Evolutionary conservation across 2,113 vertebrate species (phyloP).

Genomic region (Thunnus maccoyii): DNA sequence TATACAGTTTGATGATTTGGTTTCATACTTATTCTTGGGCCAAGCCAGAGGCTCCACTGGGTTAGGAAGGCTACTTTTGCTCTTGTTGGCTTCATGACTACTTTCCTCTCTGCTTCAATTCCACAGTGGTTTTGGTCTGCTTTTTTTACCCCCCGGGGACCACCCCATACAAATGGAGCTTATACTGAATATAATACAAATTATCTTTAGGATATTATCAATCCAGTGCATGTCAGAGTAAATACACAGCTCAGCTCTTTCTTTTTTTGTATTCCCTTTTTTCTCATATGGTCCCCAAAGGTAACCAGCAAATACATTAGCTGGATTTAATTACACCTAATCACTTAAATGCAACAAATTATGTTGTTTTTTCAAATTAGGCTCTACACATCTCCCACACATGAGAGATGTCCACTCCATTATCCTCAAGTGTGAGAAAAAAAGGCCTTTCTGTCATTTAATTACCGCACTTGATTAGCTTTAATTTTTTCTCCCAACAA

Average conservation of each 20-base stretch:
- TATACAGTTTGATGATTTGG: conserved; percentile 46
- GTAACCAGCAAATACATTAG: conserved; percentile 89
- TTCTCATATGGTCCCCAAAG: conserved; percentile 74
- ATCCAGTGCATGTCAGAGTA: conserved; percentile 39
- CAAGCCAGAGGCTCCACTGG: conserved; percentile 62
- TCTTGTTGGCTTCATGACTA: conserved; percentile 45
- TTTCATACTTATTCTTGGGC: conserved; percentile 51
- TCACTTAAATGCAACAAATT: conserved; percentile 92
- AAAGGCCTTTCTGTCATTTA: conserved; percentile 88
- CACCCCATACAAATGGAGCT: not conserved
- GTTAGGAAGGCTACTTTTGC: conserved; percentile 29
- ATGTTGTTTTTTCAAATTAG: conserved; percentile 90
- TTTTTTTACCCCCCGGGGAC: conserved; percentile 31
- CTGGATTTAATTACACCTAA: conserved; percentile 93
- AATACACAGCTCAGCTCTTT: conserved; percentile 30
- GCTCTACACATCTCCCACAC: conserved; percentile 85
- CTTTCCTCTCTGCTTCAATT: conserved; percentile 51
- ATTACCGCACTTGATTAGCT: conserved; percentile 79
- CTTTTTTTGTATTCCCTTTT: not conserved
- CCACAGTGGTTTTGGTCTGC: conserved; percentile 46
- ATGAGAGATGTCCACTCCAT: conserved; percentile 92
- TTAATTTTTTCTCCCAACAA: conserved; percentile 74
- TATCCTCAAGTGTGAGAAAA: conserved; percentile 89
- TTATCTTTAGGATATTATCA: conserved; percentile 26
- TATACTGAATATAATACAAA: conserved; percentile 10